Evolutionary conservation across 2,797 vertebrate genomes (phyloP).

Genomic region (Leucoraja ocellata): DNA sequence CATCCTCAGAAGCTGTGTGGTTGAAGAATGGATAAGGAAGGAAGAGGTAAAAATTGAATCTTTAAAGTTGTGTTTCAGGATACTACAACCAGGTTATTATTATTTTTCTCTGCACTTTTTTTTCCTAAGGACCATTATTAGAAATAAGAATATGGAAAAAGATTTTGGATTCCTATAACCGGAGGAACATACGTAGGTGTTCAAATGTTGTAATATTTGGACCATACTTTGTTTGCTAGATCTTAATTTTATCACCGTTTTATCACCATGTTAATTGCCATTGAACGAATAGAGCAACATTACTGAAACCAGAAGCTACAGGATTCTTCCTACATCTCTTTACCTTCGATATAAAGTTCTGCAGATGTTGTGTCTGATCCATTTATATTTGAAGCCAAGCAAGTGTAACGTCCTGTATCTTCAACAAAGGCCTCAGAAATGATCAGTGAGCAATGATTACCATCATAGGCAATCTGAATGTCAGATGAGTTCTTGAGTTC

Average conservation of each 20-base stretch:
- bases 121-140: background rate
- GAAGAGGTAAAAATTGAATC: background rate
- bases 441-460: constrained; percentile 73
- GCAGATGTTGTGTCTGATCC: constrained; percentile 93
- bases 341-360: constrained; percentile 97
- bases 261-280: background rate
- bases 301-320: background rate
- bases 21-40: background rate
- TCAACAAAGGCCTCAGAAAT: constrained; percentile 94
- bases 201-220: background rate
- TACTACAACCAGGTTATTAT: too few relatives aligned
- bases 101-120: too few relatives aligned
- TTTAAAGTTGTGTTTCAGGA: background rate
- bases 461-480: constrained; percentile 74
- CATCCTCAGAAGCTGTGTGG: background rate
- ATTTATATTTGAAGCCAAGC: constrained; percentile 90
- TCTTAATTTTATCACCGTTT: background rate
- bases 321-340: constrained; percentile 33
- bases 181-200: background rate
- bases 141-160: background rate
- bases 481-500: constrained; percentile 91
- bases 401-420: constrained; percentile 92
- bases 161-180: background rate
- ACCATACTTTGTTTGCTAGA: background rate
- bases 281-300: background rate